phyloP scores from a whole-genome alignment of 1,140 invertebrate species.

The Drosophila sp. region DNA sequence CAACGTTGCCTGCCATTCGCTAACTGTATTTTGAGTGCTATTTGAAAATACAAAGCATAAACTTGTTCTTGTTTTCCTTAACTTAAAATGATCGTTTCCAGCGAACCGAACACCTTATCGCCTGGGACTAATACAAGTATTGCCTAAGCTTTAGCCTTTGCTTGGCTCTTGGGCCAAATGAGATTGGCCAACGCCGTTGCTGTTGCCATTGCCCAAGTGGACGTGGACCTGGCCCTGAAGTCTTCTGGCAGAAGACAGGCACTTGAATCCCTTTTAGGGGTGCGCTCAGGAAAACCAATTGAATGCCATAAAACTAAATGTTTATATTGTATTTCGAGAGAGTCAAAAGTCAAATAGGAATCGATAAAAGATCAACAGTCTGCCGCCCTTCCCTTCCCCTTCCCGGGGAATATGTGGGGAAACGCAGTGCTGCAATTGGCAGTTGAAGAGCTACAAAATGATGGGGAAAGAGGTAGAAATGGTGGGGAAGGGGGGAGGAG shows the following conservation, averaged over 20 bases:
- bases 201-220: too few relatives aligned
- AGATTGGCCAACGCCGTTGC: conserved; percentile 62
- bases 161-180: conserved; percentile 3
- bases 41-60: conserved; percentile 55
- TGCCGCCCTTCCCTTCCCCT: background rate
- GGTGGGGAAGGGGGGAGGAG: conserved; percentile 2
- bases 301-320: conserved; percentile 75
- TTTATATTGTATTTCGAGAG: conserved; percentile 68
- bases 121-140: background rate
- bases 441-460: conserved; percentile 14
- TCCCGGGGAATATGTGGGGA: background rate
- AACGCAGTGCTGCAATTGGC: conserved; percentile 57
- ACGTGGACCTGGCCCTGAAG: conserved; percentile 31
- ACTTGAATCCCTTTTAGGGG: conserved; percentile 74
- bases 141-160: background rate
- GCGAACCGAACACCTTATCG: background rate
- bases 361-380: conserved; percentile 58
- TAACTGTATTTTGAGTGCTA: conserved; percentile 40
- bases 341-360: conserved; percentile 81
- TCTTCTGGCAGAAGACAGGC: conserved; percentile 51
- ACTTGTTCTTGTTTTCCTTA: conserved; percentile 67
- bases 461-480: too few relatives aligned
- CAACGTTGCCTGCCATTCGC: background rate
- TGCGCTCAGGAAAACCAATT: conserved; percentile 53
- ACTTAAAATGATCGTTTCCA: conserved; percentile 14